Evolutionary conservation across 2,113 vertebrate genomes (phyloP).

Genomic region (Eubucco bourcierii): DNA sequence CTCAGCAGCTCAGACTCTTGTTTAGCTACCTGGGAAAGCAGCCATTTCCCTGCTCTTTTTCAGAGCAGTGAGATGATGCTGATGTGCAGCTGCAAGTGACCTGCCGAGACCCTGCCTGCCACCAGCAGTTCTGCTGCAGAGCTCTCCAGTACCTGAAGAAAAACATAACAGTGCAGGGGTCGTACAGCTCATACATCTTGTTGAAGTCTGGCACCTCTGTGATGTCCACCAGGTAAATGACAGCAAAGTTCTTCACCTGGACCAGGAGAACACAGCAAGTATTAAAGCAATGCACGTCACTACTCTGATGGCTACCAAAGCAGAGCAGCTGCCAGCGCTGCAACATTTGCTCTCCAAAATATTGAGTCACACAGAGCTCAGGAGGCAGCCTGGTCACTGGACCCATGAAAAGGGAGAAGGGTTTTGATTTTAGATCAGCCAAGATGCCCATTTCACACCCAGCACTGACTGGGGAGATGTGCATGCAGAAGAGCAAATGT

Average conservation of each 20-base stretch:
- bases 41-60: background rate
- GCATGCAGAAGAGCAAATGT: background rate
- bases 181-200: slow-evolving; percentile 98
- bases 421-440: background rate
- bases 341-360: background rate
- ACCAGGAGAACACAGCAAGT: slow-evolving; percentile 4
- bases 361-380: background rate
- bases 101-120: background rate
- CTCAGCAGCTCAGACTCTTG: background rate
- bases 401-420: background rate
- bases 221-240: slow-evolving; percentile 98
- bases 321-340: background rate
- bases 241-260: slow-evolving; percentile 98
- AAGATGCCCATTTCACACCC: background rate
- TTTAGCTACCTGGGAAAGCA: background rate
- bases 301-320: background rate
- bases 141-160: slow-evolving; percentile 89
- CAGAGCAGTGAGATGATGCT: background rate
- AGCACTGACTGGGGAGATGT: background rate
- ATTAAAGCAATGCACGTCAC: background rate
- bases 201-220: slow-evolving; percentile 99
- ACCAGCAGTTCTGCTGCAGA: background rate
- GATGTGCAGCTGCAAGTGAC: background rate
- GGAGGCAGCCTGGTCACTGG: background rate
- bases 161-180: slow-evolving; percentile 98